phyloP scores from a whole-genome alignment of 2,888 invertebrate genomes.

The Galerucella pusilla region DNA sequence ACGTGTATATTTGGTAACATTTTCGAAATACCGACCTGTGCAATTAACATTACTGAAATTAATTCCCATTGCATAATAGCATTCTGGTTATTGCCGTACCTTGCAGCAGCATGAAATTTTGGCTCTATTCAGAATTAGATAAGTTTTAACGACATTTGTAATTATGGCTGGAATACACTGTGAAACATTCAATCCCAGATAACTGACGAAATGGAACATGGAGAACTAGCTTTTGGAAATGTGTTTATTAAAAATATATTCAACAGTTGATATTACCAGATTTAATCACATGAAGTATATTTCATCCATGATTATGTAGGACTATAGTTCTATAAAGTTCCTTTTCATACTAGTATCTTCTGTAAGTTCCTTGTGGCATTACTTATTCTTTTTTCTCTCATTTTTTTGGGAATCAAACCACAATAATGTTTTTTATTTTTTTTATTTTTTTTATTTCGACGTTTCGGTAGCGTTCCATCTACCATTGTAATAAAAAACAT shows the following conservation, averaged over 20 bases:
- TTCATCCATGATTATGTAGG: too few species aligned
- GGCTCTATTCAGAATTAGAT: slow-evolving; percentile 12
- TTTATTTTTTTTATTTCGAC: too few species aligned
- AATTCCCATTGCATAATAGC: slow-evolving; percentile 11
- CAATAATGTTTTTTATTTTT: too few species aligned
- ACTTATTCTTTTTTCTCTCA: too few species aligned
- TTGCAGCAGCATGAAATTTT: slow-evolving; percentile 3
- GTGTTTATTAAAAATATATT: neutral
- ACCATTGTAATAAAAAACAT: too few species aligned
- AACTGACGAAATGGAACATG: neutral
- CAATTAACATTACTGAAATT: slow-evolving; percentile 5
- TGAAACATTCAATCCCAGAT: neutral
- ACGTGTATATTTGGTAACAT: neutral
- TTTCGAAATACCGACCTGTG: slow-evolving; percentile 4
- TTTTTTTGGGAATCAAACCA: too few species aligned
- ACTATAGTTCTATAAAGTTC: too few species aligned
- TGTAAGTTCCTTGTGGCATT: too few species aligned
- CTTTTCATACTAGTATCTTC: too few species aligned
- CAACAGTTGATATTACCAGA: neutral
- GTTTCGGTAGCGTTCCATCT: too few species aligned
- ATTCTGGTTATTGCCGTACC: slow-evolving; percentile 1
- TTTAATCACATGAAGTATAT: too few species aligned
- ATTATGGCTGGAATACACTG: neutral
- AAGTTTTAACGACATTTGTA: slow-evolving; percentile 12
- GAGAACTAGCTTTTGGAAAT: neutral